These are phyloP conservation scores for Sialia sialis DNA, from an alignment of 2,113 vertebrate genomes.

Conservation along the genomic window DNA sequence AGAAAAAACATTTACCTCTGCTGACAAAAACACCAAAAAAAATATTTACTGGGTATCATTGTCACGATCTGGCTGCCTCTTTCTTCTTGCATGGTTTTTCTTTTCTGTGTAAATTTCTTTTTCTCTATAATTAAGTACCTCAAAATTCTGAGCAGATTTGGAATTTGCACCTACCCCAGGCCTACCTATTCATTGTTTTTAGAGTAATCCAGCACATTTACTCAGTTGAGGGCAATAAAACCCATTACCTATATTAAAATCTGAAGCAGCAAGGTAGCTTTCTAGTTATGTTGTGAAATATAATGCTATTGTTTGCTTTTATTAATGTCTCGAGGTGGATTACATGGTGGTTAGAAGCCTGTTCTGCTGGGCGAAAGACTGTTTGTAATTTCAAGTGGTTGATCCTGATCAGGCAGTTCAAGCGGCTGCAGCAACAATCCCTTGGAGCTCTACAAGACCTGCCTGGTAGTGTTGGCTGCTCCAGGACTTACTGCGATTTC, in stretches of 20 bases:
- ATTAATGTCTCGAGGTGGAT: neutral
- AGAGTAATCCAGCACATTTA: neutral
- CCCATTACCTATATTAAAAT: neutral
- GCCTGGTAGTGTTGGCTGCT: constrained; percentile 11
- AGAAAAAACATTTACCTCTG: neutral
- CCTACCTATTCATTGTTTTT: neutral
- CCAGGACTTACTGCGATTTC: neutral
- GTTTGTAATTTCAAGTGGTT: constrained; percentile 15
- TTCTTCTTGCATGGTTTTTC: neutral
- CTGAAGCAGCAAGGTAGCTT: constrained; percentile 8
- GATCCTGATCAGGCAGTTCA: constrained; percentile 19
- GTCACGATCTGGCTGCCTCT: neutral
- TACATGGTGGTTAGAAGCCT: neutral
- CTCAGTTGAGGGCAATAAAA: neutral
- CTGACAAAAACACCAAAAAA: neutral
- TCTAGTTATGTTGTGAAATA: constrained; percentile 34
- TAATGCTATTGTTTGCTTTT: neutral
- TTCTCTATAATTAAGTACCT: neutral
- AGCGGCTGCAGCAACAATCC: neutral
- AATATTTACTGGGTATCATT: neutral
- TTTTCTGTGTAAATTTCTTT: neutral
- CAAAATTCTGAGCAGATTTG: neutral
- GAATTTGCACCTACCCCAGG: neutral
- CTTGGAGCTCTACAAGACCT: constrained; percentile 6
- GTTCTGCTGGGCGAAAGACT: neutral